These are phyloP conservation scores for Labroides dimidiatus DNA, from an alignment of 2,797 vertebrate species.

Conservation along the genomic window DNA sequence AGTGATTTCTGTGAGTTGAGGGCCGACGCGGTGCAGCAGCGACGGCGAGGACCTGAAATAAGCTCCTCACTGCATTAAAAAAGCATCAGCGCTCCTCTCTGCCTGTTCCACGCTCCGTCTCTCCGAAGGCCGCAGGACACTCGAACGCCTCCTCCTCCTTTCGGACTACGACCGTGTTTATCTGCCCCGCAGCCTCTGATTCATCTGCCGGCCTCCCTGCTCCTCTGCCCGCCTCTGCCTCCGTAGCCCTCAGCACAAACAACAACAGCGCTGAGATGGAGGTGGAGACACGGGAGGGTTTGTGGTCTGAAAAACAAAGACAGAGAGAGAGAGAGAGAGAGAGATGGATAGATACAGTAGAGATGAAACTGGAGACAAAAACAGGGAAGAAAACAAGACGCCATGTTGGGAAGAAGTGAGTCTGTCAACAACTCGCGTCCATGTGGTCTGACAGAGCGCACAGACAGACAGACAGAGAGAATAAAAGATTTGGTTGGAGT, in stretches of 20 bases:
- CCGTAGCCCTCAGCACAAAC: conserved; percentile 60
- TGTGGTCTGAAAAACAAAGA: conserved; percentile 8
- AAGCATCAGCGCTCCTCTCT: neutral
- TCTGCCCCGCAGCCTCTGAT: conserved; percentile 45
- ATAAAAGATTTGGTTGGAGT: neutral
- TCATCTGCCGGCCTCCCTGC: conserved; percentile 36
- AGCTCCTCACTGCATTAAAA: neutral
- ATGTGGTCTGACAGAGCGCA: too few relatives aligned
- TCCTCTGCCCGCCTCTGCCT: conserved; percentile 20
- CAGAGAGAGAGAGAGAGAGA: neutral
- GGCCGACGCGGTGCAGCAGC: neutral
- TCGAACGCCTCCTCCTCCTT: neutral
- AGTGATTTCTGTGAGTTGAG: neutral
- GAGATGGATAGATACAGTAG: conserved; percentile 9
- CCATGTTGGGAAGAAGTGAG: neutral
- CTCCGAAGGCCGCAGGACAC: conserved; percentile 11
- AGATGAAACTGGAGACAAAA: neutral
- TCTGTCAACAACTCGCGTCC: too few relatives aligned
- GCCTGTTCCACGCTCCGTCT: conserved; percentile 2
- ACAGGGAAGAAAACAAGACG: too few relatives aligned
- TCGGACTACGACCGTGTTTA: conserved; percentile 41
- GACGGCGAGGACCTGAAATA: conserved; percentile 2
- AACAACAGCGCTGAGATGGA: conserved; percentile 22
- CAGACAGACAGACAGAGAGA: neutral
- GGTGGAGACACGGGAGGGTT: conserved; percentile 27